A percentile compares a stretch with the other conserved stretches of the same genome.
These are phyloP conservation scores for Phortica magna DNA, from an alignment of 2,888 invertebrate genomes.

Conservation along the genomic window DNA sequence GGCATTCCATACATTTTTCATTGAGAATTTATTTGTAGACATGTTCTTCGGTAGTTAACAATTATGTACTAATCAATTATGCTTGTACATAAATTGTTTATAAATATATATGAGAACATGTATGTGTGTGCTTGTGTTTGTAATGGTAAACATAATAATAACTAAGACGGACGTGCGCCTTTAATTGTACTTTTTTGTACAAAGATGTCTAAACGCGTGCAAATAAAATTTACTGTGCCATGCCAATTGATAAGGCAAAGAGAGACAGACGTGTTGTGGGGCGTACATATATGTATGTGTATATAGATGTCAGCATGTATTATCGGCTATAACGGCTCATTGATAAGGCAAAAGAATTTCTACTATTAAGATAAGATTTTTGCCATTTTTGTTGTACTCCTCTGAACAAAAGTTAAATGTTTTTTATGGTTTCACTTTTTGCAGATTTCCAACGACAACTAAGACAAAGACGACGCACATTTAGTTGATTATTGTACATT, in stretches of 20 bases:
- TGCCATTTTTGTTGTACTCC: not conserved
- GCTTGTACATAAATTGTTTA: not conserved
- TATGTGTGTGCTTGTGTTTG: not conserved
- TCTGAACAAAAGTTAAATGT: not conserved
- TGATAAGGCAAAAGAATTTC: conserved; percentile 25
- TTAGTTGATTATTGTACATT: not conserved
- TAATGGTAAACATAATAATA: not conserved
- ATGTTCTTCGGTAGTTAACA: not conserved
- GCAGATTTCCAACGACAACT: conserved; percentile 5
- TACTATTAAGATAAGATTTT: conserved; percentile 2
- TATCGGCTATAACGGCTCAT: not conserved
- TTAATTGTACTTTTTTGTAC: not conserved
- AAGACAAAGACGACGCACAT: not conserved
- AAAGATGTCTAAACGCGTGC: not conserved
- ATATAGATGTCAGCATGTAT: not conserved
- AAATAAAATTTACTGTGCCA: conserved; percentile 2
- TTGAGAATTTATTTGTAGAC: not conserved
- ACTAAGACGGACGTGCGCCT: not conserved
- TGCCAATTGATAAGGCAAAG: conserved; percentile 27
- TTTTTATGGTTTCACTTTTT: not conserved
- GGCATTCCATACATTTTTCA: not conserved
- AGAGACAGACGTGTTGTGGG: no score
- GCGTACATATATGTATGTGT: not conserved
- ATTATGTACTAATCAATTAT: not conserved
- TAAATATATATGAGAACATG: not conserved